These are phyloP conservation scores for Mesocentrotus franciscanus DNA, from an alignment of 53 echinoderm and acorn worm genomes.

Conservation along the genomic window DNA sequence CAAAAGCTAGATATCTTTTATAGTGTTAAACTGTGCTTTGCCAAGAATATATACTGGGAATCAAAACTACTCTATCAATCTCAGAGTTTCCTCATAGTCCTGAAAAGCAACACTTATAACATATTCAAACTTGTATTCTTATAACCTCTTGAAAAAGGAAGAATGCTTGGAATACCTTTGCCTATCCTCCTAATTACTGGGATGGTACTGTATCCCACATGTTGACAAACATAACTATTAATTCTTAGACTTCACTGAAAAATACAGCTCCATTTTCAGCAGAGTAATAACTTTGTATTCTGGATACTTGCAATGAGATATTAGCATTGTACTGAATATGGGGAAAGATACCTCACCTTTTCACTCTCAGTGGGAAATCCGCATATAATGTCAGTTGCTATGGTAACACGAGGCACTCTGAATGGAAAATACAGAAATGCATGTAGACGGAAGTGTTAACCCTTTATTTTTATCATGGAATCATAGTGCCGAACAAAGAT, in stretches of 20 bases:
- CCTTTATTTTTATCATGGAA: background rate
- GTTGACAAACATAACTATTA: background rate
- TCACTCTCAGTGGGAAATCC: slow-evolving; percentile 98
- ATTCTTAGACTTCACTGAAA: background rate
- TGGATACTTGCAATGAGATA: background rate
- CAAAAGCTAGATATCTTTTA: background rate
- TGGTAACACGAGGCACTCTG: slow-evolving; percentile 92
- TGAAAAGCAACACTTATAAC: slow-evolving; percentile 2
- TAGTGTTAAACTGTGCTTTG: too few relatives aligned
- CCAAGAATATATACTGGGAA: slow-evolving; percentile 64
- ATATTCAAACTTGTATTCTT: too few relatives aligned
- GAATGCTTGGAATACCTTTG: background rate
- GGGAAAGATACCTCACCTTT: slow-evolving; percentile 70
- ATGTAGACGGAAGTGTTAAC: background rate
- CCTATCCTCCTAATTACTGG: background rate
- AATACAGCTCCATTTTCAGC: background rate
- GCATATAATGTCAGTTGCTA: slow-evolving; percentile 99
- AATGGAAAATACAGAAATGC: background rate
- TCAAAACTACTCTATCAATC: slow-evolving; percentile 81
- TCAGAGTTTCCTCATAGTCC: slow-evolving; percentile 90
- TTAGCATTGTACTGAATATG: background rate
- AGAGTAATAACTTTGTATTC: background rate
- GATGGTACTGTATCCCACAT: background rate
- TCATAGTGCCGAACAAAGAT: background rate
- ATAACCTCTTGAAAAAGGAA: too few relatives aligned